Percentiles rank a stretch among this genome's conserved stretches.
These are phyloP conservation scores for Scaptomyza cyrtandrae DNA, from an alignment of 2,888 invertebrate species.

Conservation along the genomic window DNA sequence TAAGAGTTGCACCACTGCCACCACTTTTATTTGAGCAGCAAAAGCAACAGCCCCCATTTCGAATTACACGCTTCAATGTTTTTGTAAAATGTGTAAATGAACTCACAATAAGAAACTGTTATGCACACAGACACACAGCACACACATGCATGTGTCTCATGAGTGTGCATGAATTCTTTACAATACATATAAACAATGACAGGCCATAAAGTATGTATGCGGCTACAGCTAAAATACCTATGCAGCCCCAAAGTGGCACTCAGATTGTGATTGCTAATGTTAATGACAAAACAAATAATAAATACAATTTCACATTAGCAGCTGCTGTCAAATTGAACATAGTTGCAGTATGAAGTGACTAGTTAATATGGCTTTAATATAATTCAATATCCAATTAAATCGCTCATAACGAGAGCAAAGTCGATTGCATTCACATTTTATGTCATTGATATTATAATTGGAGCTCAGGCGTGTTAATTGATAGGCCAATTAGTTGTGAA, in stretches of 20 bases:
- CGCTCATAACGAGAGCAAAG: conserved; percentile 49
- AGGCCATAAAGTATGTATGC: conserved; percentile 72
- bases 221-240: conserved; percentile 52
- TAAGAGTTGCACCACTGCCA: conserved; percentile 43
- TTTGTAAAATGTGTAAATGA: conserved; percentile 78
- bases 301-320: conserved; percentile 61
- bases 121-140: conserved; percentile 17
- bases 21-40: conserved; percentile 44
- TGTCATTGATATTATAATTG: conserved; percentile 52
- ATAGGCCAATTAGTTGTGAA: conserved; percentile 60
- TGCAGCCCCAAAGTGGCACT: conserved; percentile 30
- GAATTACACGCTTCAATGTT: conserved; percentile 77
- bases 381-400: conserved; percentile 68
- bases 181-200: conserved; percentile 63
- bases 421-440: conserved; percentile 26
- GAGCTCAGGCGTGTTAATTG: conserved; percentile 61
- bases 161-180: conserved; percentile 21
- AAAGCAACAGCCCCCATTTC: conserved; percentile 45
- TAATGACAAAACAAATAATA: conserved; percentile 79
- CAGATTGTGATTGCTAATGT: conserved; percentile 69
- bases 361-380: conserved; percentile 58
- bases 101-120: conserved; percentile 60
- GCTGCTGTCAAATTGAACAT: conserved; percentile 30
- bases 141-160: neutral
- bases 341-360: conserved; percentile 8